These are phyloP conservation scores for Cheilosia pagana DNA, from an alignment of 2,888 invertebrate species.

Conservation along the genomic window DNA sequence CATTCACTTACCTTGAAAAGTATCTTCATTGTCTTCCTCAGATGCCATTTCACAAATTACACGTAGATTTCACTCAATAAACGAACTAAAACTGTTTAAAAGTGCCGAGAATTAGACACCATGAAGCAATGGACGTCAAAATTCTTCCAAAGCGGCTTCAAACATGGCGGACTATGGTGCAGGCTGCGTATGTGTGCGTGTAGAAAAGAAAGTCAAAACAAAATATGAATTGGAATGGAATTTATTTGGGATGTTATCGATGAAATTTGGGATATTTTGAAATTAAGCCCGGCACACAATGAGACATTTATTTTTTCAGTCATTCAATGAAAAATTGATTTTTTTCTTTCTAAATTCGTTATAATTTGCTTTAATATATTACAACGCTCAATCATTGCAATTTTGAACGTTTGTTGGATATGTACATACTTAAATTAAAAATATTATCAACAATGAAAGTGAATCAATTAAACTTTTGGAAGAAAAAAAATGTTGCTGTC, in stretches of 20 bases:
- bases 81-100: conserved; percentile 35
- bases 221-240: conserved; percentile 50
- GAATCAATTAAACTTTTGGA: too few species aligned
- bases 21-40: conserved; percentile 94
- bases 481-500: not conserved
- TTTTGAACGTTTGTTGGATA: too few species aligned
- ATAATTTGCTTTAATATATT: too few species aligned
- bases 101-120: conserved; percentile 53
- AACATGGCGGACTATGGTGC: conserved; percentile 64
- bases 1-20: conserved; percentile 90
- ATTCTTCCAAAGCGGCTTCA: conserved; percentile 66
- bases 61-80: conserved; percentile 58
- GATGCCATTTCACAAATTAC: conserved; percentile 88
- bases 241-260: conserved; percentile 19
- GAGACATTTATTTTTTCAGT: too few species aligned
- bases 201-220: conserved; percentile 70
- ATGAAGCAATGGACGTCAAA: conserved; percentile 68
- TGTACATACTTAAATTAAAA: too few species aligned
- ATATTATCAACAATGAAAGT: too few species aligned
- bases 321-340: too few species aligned
- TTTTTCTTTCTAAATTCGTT: not conserved
- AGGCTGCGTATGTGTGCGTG: conserved; percentile 31
- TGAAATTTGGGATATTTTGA: conserved; percentile 1
- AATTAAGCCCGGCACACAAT: conserved; percentile 13
- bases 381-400: too few species aligned